Evolutionary conservation across 2,797 vertebrate species (phyloP).

Genomic region (Schizopygopsis pylzovi): DNA sequence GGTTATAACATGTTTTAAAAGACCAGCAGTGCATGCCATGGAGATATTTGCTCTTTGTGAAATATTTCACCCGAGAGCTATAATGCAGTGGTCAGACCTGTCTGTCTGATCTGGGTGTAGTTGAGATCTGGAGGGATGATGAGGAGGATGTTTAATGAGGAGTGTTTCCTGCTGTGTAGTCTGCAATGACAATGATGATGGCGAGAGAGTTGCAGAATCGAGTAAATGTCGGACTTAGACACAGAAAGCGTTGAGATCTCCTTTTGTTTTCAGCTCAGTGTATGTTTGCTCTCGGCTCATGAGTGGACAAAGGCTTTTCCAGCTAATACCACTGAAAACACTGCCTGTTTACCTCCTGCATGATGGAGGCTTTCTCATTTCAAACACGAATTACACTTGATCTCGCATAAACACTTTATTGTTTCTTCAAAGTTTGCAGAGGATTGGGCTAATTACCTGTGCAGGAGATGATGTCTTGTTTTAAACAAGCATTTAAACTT

Average conservation of each 20-base stretch:
- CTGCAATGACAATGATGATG: slow-evolving; percentile 34
- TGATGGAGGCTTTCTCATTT: slow-evolving; percentile 20
- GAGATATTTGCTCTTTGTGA: background rate
- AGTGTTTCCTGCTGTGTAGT: slow-evolving; percentile 24
- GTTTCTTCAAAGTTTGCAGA: slow-evolving; percentile 33
- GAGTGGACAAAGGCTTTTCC: slow-evolving; percentile 26
- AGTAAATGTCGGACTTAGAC: background rate
- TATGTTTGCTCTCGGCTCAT: slow-evolving; percentile 23
- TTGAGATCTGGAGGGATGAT: slow-evolving; percentile 1
- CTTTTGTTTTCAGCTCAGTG: slow-evolving; percentile 31
- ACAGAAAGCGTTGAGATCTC: slow-evolving; percentile 17
- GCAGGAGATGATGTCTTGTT: background rate
- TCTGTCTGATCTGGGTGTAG: slow-evolving; percentile 20
- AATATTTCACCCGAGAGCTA: background rate
- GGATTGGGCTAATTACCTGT: background rate
- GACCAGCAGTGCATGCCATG: background rate
- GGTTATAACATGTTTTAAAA: background rate
- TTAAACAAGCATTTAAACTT: too few relatives aligned
- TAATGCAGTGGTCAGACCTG: background rate
- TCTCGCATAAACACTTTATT: slow-evolving; percentile 26
- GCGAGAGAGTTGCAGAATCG: slow-evolving; percentile 23
- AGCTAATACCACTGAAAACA: slow-evolving; percentile 34
- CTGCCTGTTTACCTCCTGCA: slow-evolving; percentile 27
- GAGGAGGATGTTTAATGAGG: slow-evolving; percentile 45
- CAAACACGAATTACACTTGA: background rate